Base-by-base conservation (phyloP, 1,140 invertebrate genomes). In the Pseudomyrmex sp. region DNA sequence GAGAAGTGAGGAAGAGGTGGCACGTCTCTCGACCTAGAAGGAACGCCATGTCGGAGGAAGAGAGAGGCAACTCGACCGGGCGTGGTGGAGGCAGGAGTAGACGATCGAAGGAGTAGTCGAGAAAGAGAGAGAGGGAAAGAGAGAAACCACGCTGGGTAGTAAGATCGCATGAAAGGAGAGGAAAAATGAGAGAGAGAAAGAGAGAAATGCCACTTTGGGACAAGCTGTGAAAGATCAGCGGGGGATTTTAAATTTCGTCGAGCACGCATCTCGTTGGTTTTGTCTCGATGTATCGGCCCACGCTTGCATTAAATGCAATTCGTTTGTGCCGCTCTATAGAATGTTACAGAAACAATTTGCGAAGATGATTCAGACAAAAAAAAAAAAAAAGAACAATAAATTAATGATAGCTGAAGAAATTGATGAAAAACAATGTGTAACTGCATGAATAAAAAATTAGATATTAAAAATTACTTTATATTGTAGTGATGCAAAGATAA, bases 1-100 rank as follows among this genome's bases (percentile, higher is more conserved):
- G 54, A 89, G 87, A 50, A 89, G 20, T 18, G 68, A 10, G 35
- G 63, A 54, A 77, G 87, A 89, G 87, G 88, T 89, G 69, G 87
- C 84, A 59, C 75, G 80, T 76, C 62, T 52, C 69, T 52, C 69
- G 70, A 56, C 52, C 52, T 26, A 58, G 73, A 76, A 82, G 76
- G 83, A 84, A 46, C 61, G 76, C 76, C 23, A 20, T 20, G 18
- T 59, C 20, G 58, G 12, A n/a, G 54, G 18, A 13, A 58, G 74
- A 83, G 44, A 35, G 63, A 59, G 44, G 61, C n/a, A 7, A 44
- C 44, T 46, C 12, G 35, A 46, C 0, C 46, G 44, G 52, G 20
- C 54, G 52, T 15, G 20, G 50, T 52, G 44, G 26, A 56, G 23
- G 72, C 9, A 18, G 52, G 73, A 56, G 26, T 13, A 20, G 18